Evolutionary conservation across 2,888 invertebrate genomes (phyloP), one percentile per base, ranked within the genome.

Genomic region (Tenthredo notha): DNA sequence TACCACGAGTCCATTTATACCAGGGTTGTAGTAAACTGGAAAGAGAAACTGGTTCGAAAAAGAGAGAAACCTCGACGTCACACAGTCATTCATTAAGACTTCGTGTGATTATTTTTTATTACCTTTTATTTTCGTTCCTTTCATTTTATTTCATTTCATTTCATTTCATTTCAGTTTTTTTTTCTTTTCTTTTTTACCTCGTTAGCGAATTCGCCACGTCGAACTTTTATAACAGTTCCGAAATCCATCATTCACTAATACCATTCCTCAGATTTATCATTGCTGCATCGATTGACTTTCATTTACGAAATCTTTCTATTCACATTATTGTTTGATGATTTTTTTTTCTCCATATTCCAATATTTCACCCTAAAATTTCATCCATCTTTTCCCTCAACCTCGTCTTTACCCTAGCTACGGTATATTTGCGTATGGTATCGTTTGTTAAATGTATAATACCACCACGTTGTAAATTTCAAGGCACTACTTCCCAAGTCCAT

Each of bases 41-140:
- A 33, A 54, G 47, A 25, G 50, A 43, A 29, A 40, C 10, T 25
- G 25, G 25, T 25, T n/a, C 1, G 40, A 21, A 43, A 43, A 40
- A 74, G 74, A 40, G 40, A 21, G 25, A 10, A 15, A 3, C 43
- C 43, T 10, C 72, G 33, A 29, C 84, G 65, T 77, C 82, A 80
- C 85, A 87, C 88, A 89, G 88, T 90, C 90, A 91, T 91, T 91
- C 90, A 90, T 91, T 90, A 89, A 90, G 86, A 89, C 88, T 88
- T 88, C 87, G 90, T 88, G 88, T 87, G 88, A 88, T 89, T 89
- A 88, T 88, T 90, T 90, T 90, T 90, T 88, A 88, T 87, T 88
- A 88, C 87, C 89, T 33, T 88, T 89, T 88, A 88, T 88, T 88
- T 87, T 90, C 88, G 87, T 88, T 89, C 40, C 88, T 88, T 87